Evolutionary conservation across 2,797 vertebrate genomes (phyloP).

Genomic region (Poeciliopsis presidionis): DNA sequence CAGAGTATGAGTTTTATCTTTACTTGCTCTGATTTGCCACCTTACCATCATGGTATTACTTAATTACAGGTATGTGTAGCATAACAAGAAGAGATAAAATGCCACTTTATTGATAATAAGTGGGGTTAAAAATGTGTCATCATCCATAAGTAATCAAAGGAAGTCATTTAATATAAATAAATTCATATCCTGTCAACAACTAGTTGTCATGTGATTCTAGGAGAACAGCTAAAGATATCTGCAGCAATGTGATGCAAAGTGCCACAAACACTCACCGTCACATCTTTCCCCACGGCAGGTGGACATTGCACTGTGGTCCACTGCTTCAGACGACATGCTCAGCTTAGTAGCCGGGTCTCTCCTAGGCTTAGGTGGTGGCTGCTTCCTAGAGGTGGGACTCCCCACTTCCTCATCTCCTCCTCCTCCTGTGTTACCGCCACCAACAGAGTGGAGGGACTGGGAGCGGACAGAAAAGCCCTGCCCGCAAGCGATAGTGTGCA

Average conservation of each 20-base stretch:
- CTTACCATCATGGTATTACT: too few species aligned
- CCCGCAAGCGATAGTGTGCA: conserved; percentile 81
- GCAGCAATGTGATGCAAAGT: conserved; percentile 60
- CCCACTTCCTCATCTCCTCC: conserved; percentile 93
- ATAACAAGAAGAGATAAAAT: not conserved
- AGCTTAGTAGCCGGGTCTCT: conserved; percentile 97
- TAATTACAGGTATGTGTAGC: not conserved
- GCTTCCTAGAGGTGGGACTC: conserved; percentile 91
- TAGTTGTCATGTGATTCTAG: conserved; percentile 43
- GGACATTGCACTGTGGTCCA: conserved; percentile 86
- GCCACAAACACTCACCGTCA: conserved; percentile 81
- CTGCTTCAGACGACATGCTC: conserved; percentile 96
- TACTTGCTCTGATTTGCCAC: not conserved
- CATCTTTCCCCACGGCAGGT: conserved; percentile 86
- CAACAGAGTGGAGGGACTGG: conserved; percentile 96
- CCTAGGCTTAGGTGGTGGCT: conserved; percentile 96
- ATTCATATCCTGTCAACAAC: conserved; percentile 18
- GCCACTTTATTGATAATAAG: not conserved
- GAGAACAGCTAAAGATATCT: conserved; percentile 68
- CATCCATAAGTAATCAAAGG: too few species aligned
- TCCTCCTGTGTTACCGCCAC: conserved; percentile 86
- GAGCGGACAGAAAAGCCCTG: conserved; percentile 94
- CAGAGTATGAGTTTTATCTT: not conserved
- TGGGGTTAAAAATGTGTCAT: not conserved
- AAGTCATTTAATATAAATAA: too few species aligned